Evolutionary conservation across 1,140 invertebrate species (phyloP).

Genomic region (Macrocentrus cingulum): DNA sequence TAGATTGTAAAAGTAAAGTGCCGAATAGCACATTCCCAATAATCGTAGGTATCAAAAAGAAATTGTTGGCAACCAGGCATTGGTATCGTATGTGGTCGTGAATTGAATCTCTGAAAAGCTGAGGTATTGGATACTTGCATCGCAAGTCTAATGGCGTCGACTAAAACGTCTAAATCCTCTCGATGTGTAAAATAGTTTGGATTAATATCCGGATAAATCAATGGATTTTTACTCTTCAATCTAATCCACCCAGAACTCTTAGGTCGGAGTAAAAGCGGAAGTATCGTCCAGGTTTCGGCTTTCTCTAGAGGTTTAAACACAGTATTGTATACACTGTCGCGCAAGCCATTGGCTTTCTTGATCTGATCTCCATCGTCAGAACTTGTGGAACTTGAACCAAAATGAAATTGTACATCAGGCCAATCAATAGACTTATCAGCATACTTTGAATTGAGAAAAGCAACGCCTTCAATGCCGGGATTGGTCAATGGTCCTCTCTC

Average conservation of each 20-base stretch:
- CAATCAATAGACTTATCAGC: constrained; percentile 71
- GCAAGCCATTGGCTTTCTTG: constrained; percentile 72
- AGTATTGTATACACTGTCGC: constrained; percentile 79
- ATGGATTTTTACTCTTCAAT: constrained; percentile 77
- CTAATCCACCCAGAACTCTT: constrained; percentile 80
- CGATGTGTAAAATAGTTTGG: constrained; percentile 87
- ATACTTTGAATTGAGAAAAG: constrained; percentile 83
- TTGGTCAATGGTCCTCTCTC: constrained; percentile 78
- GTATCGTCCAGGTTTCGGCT: constrained; percentile 80
- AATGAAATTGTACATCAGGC: constrained; percentile 87
- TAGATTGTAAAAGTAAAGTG: constrained; percentile 86
- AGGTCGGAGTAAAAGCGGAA: constrained; percentile 78
- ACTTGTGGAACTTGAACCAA: constrained; percentile 78
- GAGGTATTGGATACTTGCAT: constrained; percentile 76
- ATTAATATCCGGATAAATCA: constrained; percentile 81
- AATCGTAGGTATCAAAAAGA: constrained; percentile 75
- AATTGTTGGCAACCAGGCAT: constrained; percentile 78
- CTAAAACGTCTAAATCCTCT: constrained; percentile 73
- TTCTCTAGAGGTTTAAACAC: constrained; percentile 80
- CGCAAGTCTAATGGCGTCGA: constrained; percentile 81
- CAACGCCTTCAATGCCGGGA: constrained; percentile 78
- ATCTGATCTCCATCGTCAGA: constrained; percentile 79
- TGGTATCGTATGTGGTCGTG: constrained; percentile 73
- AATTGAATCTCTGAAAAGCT: constrained; percentile 79
- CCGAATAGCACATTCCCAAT: constrained; percentile 81